These are phyloP conservation scores for Tringa solitaria DNA, from an alignment of 2,113 vertebrate genomes.

Conservation along the genomic window DNA sequence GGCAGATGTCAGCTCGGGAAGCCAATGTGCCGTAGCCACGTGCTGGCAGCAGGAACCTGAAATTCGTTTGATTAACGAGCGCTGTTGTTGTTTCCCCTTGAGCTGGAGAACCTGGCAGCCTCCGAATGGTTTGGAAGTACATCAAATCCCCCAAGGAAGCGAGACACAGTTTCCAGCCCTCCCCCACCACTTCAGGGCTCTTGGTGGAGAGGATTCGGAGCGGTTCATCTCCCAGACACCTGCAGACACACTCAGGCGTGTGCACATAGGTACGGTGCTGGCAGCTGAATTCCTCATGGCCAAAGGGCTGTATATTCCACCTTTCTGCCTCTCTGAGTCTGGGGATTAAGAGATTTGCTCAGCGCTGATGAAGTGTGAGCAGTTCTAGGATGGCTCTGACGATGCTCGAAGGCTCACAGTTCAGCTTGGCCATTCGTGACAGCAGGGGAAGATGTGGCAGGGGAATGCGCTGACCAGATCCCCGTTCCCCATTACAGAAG, in stretches of 20 bases:
- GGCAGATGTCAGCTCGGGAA: not conserved
- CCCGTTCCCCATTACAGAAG: not conserved
- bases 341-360: not conserved
- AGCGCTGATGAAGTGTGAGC: not conserved
- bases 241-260: not conserved
- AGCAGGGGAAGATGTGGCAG: not conserved
- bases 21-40: not conserved
- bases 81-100: not conserved
- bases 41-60: not conserved
- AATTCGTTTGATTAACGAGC: not conserved
- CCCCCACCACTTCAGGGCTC: not conserved
- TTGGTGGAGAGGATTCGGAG: not conserved
- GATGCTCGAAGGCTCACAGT: not conserved
- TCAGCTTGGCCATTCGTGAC: not conserved
- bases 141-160: conserved; percentile 41
- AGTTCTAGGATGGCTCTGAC: not conserved
- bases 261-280: fast-evolving
- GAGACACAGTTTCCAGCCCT: not conserved
- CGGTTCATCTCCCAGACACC: not conserved
- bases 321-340: not conserved
- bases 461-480: no score
- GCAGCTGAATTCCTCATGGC: not conserved
- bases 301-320: not conserved
- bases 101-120: conserved; percentile 31
- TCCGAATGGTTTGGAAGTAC: conserved; percentile 12